phyloP scores from a whole-genome alignment of 2,113 vertebrate genomes.

The Axis porcinus region DNA sequence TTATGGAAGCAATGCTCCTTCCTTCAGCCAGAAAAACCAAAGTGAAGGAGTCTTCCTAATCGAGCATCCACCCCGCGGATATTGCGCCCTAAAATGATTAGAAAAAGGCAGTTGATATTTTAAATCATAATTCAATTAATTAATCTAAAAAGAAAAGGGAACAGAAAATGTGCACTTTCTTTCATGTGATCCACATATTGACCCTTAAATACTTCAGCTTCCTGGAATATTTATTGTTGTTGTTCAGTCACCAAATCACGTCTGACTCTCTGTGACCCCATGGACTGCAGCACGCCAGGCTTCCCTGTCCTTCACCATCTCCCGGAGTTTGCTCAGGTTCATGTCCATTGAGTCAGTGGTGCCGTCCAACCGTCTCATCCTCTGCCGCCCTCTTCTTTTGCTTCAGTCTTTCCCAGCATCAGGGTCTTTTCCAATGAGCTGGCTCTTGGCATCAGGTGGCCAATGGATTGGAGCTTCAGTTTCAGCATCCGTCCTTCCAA shows the following conservation, averaged over 20 bases:
- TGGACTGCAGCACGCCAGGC: neutral
- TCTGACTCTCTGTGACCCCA: neutral
- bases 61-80: neutral
- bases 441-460: neutral
- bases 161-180: neutral
- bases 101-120: neutral
- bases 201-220: neutral
- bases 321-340: neutral
- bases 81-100: neutral
- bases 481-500: neutral
- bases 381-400: neutral
- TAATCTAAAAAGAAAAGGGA: neutral
- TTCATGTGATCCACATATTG: neutral
- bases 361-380: neutral
- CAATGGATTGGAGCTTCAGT: neutral
- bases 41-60: neutral
- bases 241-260: neutral
- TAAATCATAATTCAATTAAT: neutral
- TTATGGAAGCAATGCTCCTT: neutral
- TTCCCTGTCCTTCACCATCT: neutral
- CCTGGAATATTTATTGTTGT: neutral
- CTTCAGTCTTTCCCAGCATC: neutral
- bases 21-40: neutral
- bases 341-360: neutral
- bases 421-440: neutral